A percentile compares a stretch with the other conserved stretches of the same genome.
Conservation (phyloP, 2,888 invertebrate species). For the Drosophila koepferae region DNA sequence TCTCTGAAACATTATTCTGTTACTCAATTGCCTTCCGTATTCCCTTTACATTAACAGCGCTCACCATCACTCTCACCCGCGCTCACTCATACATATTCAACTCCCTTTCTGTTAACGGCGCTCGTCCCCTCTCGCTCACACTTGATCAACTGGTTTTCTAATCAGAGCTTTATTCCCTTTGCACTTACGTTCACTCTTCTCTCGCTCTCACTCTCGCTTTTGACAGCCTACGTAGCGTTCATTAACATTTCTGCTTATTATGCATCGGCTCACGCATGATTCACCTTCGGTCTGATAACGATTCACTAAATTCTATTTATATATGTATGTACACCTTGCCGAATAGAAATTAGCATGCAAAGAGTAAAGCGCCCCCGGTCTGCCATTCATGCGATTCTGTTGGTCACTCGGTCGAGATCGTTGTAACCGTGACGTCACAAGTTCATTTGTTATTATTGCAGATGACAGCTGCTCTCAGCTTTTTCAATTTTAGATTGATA, state of each 20-base stretch:
- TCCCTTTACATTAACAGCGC: background rate
- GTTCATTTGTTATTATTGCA: constrained; percentile 33
- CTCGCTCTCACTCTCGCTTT: constrained; percentile 2
- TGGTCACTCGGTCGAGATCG: constrained; percentile 46
- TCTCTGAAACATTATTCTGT: background rate
- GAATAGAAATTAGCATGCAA: constrained; percentile 42
- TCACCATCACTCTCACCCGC: background rate
- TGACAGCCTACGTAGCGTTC: constrained; percentile 11
- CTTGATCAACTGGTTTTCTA: background rate
- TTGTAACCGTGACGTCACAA: constrained; percentile 61
- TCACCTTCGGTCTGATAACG: constrained; percentile 60
- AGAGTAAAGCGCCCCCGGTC: constrained; percentile 28
- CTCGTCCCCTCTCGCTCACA: background rate
- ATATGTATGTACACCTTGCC: constrained; percentile 24
- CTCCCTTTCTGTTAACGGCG: background rate
- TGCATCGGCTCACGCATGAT: constrained; percentile 53
- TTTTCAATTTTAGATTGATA: background rate
- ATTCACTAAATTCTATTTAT: constrained; percentile 30
- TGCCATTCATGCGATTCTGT: constrained; percentile 34
- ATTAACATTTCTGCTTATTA: constrained; percentile 45
- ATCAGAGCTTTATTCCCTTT: background rate
- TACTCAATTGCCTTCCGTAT: background rate
- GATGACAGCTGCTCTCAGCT: constrained; percentile 19
- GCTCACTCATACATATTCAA: too few relatives aligned
- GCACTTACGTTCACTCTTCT: background rate